A percentile compares a stretch with the other conserved stretches of the same genome.
Evolutionary conservation across 2,888 invertebrate genomes (phyloP).

Genomic region (Microchrysa polita): DNA sequence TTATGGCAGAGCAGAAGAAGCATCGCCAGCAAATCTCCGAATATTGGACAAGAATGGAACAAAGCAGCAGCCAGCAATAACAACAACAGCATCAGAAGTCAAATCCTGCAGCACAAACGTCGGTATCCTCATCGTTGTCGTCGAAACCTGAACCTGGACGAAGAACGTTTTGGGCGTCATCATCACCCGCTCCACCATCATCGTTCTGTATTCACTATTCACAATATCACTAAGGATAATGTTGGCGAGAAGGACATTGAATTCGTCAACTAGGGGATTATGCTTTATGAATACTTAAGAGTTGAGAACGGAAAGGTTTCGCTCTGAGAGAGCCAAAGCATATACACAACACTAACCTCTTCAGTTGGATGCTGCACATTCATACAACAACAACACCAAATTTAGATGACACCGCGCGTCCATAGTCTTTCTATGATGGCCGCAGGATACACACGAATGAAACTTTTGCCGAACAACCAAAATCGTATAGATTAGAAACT

Average conservation of each 20-base stretch:
- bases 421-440: no score
- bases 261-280: slow-evolving; percentile 49
- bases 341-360: neutral
- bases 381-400: no score
- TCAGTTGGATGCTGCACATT: neutral
- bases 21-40: slow-evolving; percentile 36
- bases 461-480: neutral
- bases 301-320: slow-evolving; percentile 21
- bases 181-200: no score
- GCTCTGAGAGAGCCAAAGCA: no score
- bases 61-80: neutral
- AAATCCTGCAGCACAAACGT: slow-evolving; percentile 5
- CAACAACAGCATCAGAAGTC: neutral
- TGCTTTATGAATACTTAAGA: slow-evolving; percentile 49
- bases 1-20: slow-evolving; percentile 46
- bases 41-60: slow-evolving; percentile 32
- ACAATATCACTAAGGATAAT: slow-evolving; percentile 6
- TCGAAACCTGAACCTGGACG: no score
- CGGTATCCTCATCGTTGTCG: neutral
- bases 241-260: slow-evolving; percentile 25
- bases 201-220: no score
- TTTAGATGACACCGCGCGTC: no score
- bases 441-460: neutral
- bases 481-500: neutral
- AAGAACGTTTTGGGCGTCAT: neutral